A percentile compares a stretch with the other conserved stretches of the same genome.
phyloP scores from a whole-genome alignment of 2,113 vertebrate species.

The Atherinomorus stipes region DNA sequence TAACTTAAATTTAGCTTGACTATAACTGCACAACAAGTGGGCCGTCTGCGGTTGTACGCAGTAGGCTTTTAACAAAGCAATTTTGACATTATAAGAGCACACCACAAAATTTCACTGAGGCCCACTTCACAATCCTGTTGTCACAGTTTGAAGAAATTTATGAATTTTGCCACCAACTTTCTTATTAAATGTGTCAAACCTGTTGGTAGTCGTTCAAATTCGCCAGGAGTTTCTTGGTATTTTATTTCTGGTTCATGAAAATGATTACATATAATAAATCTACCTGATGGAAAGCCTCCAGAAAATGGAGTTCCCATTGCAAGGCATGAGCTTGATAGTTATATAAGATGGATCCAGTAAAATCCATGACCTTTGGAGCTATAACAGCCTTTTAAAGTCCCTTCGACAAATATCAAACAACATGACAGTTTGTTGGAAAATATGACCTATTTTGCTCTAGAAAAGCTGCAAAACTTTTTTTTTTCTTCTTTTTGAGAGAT shows the following conservation, averaged over 20 bases:
- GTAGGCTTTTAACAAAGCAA: too few species aligned
- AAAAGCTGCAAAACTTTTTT: background rate
- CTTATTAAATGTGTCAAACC: background rate
- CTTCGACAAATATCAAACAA: conserved; percentile 8
- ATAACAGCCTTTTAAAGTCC: background rate
- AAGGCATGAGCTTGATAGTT: background rate
- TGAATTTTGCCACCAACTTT: background rate
- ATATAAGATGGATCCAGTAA: background rate
- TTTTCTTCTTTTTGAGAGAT: conserved; percentile 15
- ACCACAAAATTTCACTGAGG: too few species aligned
- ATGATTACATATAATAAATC: background rate
- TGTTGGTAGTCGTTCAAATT: background rate
- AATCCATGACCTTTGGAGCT: background rate
- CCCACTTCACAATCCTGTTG: background rate
- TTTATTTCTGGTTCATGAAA: background rate
- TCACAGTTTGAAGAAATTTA: background rate
- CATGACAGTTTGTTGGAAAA: conserved; percentile 11
- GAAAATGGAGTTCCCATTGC: background rate
- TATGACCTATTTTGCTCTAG: background rate
- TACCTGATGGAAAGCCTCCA: background rate
- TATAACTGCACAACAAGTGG: too few species aligned
- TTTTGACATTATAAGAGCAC: too few species aligned
- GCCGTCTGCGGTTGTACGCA: too few species aligned
- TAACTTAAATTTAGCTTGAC: too few species aligned
- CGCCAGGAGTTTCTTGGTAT: background rate